Conservation (phyloP, 2,113 vertebrate genomes). For the Calyptomena viridis region DNA sequence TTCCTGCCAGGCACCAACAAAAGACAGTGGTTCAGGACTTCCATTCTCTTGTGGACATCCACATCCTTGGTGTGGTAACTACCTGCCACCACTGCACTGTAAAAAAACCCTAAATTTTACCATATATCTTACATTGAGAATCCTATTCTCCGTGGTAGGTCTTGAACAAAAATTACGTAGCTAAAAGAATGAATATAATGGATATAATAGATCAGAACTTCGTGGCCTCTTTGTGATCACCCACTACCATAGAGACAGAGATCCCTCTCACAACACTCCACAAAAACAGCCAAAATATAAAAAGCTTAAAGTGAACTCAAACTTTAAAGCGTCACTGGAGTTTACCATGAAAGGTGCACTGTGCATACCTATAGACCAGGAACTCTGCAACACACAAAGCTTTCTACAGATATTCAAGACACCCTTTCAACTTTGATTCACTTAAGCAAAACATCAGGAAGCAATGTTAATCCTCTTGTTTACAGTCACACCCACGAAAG, state of each 20-base stretch:
- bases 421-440: slow-evolving; percentile 51
- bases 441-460: slow-evolving; percentile 56
- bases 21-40: neutral
- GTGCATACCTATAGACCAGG: slow-evolving; percentile 1
- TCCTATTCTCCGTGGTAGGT: neutral
- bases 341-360: neutral
- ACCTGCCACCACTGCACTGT: neutral
- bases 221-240: neutral
- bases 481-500: slow-evolving; percentile 65
- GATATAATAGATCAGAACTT: neutral
- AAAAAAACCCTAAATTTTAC: neutral
- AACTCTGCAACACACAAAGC: slow-evolving; percentile 28
- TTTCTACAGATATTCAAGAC: slow-evolving; percentile 41
- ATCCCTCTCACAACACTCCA: neutral
- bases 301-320: slow-evolving; percentile 10
- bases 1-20: neutral
- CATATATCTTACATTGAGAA: neutral
- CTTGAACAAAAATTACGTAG: neutral
- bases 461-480: slow-evolving; percentile 68
- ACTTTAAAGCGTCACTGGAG: neutral
- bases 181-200: neutral
- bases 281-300: slow-evolving; percentile 2
- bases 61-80: neutral
- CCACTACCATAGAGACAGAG: neutral
- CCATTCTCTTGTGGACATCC: neutral